Evolutionary conservation across 2,888 invertebrate genomes (phyloP), one percentile per base, ranked within the genome.

Genomic region (Trissoscelio sp.): DNA sequence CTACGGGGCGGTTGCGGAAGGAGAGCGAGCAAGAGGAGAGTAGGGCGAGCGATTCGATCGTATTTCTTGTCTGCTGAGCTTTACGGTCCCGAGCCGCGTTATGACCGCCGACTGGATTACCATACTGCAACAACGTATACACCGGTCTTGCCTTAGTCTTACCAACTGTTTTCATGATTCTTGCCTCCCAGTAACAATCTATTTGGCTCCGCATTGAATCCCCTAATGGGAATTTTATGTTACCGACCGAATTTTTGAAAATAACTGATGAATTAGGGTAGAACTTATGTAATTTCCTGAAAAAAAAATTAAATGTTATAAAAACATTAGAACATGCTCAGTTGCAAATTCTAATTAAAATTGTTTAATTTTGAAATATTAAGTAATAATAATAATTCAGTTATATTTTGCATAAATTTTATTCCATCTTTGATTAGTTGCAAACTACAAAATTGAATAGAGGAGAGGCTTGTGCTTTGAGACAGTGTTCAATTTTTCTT

Each of bases 1-100:
- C 89, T 83, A 84, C 84, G 86, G 86, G 87, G 82, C 83, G 84
- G 83, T 78, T 58, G 74, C 16, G 58, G 72, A 42, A 66, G 44
- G 69, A 67, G 55, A 82, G 79, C 79, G 79, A 66, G 85, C 84
- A 80, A 84, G 82, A 83, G 80, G 75, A 74, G 73, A 74, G 58
- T 77, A 70, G 72, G 83, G 84, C 74, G 77, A 84, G 86, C 86
- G 83, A 88, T 88, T 89, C 87, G 89, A 88, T 88, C 90, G 89
- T 91, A 91, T 91, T 90, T 91, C 91, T 91, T 90, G 91, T 91
- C 91, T 91, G 89, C 90, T 89, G 89, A 90, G 90, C 90, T 91
- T 91, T 89, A 89, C 88, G 87, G 87, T 87, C 85, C 87, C 83
- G 86, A 85, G 87, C 86, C 85, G 86, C 87, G 88, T 91, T 91